Conservation (phyloP, 2,113 vertebrate genomes). For the Siniperca chuatsi region DNA sequence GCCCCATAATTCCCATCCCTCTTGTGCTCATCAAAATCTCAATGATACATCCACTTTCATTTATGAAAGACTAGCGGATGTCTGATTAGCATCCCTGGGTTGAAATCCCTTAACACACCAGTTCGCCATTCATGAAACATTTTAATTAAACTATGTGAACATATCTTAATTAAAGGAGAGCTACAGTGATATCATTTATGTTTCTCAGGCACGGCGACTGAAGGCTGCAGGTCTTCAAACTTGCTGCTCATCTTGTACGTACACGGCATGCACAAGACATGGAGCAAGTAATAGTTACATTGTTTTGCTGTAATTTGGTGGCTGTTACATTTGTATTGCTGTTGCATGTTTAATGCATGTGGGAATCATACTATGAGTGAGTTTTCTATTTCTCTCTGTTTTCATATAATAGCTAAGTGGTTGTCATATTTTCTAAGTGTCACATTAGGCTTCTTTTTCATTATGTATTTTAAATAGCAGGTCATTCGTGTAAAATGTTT, state of each 20-base stretch:
- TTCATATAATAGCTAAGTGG: constrained; percentile 39
- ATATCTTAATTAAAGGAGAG: constrained; percentile 64
- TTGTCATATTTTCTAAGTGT: constrained; percentile 47
- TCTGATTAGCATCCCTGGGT: constrained; percentile 59
- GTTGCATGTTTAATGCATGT: constrained; percentile 63
- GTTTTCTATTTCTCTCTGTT: constrained; percentile 46
- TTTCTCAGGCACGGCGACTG: constrained; percentile 43
- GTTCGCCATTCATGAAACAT: constrained; percentile 54
- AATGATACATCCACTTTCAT: constrained; percentile 65
- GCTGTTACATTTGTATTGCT: constrained; percentile 32
- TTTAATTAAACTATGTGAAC: constrained; percentile 68
- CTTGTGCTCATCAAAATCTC: constrained; percentile 71
- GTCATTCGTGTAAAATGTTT: constrained; percentile 61
- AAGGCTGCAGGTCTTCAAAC: constrained; percentile 40
- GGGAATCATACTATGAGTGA: constrained; percentile 9
- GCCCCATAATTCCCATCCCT: constrained; percentile 54
- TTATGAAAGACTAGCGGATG: constrained; percentile 64
- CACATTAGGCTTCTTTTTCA: constrained; percentile 44
- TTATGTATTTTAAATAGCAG: constrained; percentile 51
- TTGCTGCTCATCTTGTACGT: constrained; percentile 18
- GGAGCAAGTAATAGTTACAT: constrained; percentile 6
- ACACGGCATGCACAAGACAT: constrained; percentile 39
- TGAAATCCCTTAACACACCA: constrained; percentile 40
- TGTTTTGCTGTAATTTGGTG: constrained; percentile 47
- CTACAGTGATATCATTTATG: constrained; percentile 48